Conservation (phyloP, 2,113 vertebrate species). For the Platysteira castanea region DNA sequence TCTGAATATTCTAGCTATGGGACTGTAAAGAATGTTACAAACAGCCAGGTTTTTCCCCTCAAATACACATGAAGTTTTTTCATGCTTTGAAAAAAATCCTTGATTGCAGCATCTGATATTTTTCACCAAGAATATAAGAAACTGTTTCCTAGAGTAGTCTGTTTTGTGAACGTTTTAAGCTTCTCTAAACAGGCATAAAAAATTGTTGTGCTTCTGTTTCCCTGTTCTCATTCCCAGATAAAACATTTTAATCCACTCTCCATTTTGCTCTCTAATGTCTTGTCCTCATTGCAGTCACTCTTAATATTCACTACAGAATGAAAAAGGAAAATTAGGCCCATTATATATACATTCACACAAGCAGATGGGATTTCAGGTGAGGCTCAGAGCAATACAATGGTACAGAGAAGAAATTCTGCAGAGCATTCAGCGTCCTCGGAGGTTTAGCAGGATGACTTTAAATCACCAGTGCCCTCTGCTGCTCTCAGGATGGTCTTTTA, state of each 20-base stretch:
- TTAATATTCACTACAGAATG: not conserved
- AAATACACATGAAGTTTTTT: not conserved
- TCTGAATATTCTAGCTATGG: not conserved
- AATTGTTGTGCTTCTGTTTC: not conserved
- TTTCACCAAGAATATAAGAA: not conserved
- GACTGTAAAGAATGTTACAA: not conserved
- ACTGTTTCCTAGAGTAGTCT: not conserved
- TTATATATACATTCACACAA: not conserved
- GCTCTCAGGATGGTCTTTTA: not conserved
- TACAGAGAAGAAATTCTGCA: not conserved
- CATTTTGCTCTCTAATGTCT: not conserved
- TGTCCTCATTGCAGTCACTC: not conserved
- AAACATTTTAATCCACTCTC: not conserved
- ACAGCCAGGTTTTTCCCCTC: not conserved
- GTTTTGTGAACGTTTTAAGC: not conserved
- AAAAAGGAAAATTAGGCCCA: not conserved
- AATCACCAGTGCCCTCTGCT: slow-evolving; percentile 56
- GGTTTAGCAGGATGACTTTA: not conserved
- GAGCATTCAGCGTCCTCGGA: not conserved
- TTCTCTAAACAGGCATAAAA: not conserved
- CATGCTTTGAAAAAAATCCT: not conserved
- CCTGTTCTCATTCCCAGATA: not conserved
- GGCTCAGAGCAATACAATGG: not conserved
- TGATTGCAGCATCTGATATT: not conserved
- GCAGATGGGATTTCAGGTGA: not conserved